phyloP scores from a whole-genome alignment of 1,140 invertebrate species.

The Ephestia elutella region DNA sequence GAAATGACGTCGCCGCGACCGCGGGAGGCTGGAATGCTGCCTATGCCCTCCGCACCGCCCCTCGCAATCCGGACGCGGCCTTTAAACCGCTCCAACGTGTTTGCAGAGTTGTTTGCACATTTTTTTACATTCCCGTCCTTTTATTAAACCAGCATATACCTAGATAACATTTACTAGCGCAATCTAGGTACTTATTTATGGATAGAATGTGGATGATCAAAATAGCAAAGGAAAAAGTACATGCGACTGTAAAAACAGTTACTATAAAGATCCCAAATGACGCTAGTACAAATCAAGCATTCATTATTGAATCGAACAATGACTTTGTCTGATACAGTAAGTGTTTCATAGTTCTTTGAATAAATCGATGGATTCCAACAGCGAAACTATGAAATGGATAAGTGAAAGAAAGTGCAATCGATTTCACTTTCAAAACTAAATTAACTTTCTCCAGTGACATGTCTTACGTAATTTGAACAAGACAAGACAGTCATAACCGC shows the following conservation, averaged over 20 bases:
- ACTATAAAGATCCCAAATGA: no score
- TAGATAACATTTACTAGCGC: constrained; percentile 5
- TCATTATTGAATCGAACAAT: background rate
- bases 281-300: background rate
- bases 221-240: background rate
- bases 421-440: constrained; percentile 74
- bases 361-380: constrained; percentile 31
- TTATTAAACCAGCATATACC: constrained; percentile 52
- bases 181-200: constrained; percentile 8
- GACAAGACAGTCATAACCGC: constrained; percentile 62
- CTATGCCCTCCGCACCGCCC: constrained; percentile 55
- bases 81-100: constrained; percentile 71
- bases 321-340: background rate
- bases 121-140: constrained; percentile 68
- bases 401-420: constrained; percentile 72
- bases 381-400: constrained; percentile 62
- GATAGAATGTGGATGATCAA: background rate
- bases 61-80: constrained; percentile 67
- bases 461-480: constrained; percentile 67
- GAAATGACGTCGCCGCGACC: constrained; percentile 55
- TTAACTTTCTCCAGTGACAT: constrained; percentile 73
- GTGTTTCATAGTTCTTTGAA: background rate
- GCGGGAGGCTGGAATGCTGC: constrained; percentile 67
- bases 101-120: constrained; percentile 71
- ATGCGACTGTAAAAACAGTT: background rate